These are phyloP conservation scores for Turritopsis dohrnii DNA, from an alignment of 30 jellyfish, hydroid and myxozoan genomes.

Conservation along the genomic window DNA sequence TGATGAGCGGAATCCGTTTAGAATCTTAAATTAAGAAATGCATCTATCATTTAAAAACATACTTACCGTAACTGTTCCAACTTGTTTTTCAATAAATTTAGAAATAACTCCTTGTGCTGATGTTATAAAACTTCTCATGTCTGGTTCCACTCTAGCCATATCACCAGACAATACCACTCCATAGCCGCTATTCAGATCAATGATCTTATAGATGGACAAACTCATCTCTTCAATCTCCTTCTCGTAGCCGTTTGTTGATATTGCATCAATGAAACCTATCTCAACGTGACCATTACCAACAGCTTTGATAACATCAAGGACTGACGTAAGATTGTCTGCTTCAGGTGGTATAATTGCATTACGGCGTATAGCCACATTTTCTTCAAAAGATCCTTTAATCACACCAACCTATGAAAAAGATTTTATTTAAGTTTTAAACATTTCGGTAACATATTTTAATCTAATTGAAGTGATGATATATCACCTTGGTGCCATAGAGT, in stretches of 20 bases:
- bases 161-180: slow-evolving; percentile 22
- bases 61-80: slow-evolving; percentile 1
- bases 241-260: slow-evolving; percentile 7
- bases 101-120: slow-evolving; percentile 12
- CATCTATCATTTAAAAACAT: too few relatives aligned
- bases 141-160: slow-evolving; percentile 1
- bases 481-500: slow-evolving; percentile 23
- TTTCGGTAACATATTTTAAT: background rate
- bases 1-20: background rate
- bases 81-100: background rate
- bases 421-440: background rate
- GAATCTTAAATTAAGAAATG: background rate
- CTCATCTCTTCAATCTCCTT: background rate
- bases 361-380: slow-evolving; percentile 12
- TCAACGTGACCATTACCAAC: slow-evolving; percentile 1
- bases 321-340: background rate
- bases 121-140: slow-evolving; percentile 12
- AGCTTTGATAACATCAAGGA: slow-evolving; percentile 1
- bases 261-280: slow-evolving; percentile 23
- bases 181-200: slow-evolving; percentile 10
- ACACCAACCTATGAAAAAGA: slow-evolving; percentile 4
- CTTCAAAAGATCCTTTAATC: slow-evolving; percentile 17
- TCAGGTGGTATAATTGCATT: background rate
- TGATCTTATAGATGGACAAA: background rate
- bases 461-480: background rate